A percentile compares a stretch with the other conserved stretches of the same genome.
Evolutionary conservation across 2,888 invertebrate genomes (phyloP).

Genomic region (Sympetrum striolatum): DNA sequence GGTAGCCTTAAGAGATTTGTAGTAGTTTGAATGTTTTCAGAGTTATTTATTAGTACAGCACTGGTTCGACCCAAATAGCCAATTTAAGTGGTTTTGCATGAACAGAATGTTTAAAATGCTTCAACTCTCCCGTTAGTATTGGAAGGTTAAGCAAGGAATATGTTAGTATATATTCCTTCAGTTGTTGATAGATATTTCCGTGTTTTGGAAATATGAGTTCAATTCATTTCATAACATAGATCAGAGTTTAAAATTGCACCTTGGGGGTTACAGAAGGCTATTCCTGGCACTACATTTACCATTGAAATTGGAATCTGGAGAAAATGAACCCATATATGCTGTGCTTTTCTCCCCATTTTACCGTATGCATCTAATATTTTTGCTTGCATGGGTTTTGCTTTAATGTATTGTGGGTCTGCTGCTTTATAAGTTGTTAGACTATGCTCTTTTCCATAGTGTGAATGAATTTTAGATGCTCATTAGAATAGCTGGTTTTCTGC

Average conservation of each 20-base stretch:
- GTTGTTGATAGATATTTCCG: too few relatives aligned
- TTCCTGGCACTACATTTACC: too few relatives aligned
- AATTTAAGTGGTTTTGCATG: too few relatives aligned
- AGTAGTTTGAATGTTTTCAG: not conserved
- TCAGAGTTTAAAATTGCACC: too few relatives aligned
- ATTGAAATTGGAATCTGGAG: too few relatives aligned
- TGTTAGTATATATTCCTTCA: not conserved
- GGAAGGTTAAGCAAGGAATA: not conserved
- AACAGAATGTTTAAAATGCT: not conserved
- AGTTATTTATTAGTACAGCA: not conserved
- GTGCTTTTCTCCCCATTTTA: too few relatives aligned
- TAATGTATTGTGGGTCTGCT: not conserved
- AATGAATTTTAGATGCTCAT: too few relatives aligned
- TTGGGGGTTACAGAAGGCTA: too few relatives aligned
- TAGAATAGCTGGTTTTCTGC: too few relatives aligned
- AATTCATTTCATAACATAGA: too few relatives aligned
- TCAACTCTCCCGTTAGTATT: not conserved
- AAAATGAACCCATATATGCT: too few relatives aligned
- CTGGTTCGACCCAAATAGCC: not conserved
- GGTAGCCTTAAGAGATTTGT: conserved; percentile 58
- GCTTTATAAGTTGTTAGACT: not conserved
- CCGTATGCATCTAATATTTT: not conserved
- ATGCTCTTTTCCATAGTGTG: not conserved
- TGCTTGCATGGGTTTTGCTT: not conserved
- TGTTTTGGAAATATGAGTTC: too few relatives aligned